Conservation (phyloP, 1,140 invertebrate genomes). For the Semibalanus balanoides region DNA sequence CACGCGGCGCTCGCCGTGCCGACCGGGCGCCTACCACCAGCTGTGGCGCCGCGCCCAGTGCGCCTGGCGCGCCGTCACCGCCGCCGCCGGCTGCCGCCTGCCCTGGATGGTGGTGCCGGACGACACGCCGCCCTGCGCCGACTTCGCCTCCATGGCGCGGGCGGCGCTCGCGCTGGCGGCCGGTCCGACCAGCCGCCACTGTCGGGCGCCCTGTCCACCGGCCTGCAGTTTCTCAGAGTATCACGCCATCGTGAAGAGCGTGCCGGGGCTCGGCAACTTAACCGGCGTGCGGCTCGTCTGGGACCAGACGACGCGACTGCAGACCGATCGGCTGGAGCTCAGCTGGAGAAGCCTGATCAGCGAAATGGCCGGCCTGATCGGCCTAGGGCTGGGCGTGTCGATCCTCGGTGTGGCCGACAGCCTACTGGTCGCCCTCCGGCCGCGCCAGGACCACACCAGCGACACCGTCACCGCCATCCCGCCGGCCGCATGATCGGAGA, state of each 20-base stretch:
- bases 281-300: not conserved
- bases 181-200: not conserved
- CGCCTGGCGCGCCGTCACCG: not conserved
- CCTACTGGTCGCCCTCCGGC: not conserved
- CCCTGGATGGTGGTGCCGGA: not conserved
- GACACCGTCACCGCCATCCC: no score
- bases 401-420: not conserved
- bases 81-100: not conserved
- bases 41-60: not conserved
- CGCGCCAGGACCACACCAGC: no score
- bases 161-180: not conserved
- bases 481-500: no score
- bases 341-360: not conserved
- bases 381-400: not conserved
- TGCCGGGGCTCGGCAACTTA: not conserved
- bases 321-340: not conserved
- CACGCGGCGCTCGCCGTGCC: not conserved
- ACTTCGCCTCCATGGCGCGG: not conserved
- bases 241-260: not conserved
- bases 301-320: not conserved
- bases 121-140: not conserved
- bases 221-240: not conserved
- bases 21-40: not conserved
- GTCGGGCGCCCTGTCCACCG: not conserved
- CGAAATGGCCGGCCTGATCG: not conserved